Evolutionary conservation across 2,797 vertebrate genomes (phyloP), one percentile per base, ranked within the genome.

Genomic region (Trachurus trachurus): DNA sequence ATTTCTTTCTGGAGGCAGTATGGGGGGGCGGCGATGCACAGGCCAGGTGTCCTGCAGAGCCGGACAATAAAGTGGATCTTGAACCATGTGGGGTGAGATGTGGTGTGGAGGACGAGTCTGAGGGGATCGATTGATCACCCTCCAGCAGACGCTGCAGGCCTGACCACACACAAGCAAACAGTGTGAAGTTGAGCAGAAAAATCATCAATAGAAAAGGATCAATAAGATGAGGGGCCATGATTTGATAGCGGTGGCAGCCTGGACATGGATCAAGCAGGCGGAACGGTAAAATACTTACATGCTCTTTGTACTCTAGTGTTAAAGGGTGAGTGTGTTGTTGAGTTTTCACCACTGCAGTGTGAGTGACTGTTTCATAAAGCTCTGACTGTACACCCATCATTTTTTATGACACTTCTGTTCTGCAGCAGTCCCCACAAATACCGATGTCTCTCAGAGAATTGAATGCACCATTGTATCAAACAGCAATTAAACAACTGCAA

Each of bases 161-260:
- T 72, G 54, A 69, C n/a, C 45, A 31, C 66, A 60, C 0, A 1
- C 22, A 50, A 29, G 59, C 16, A 64, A 73, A 79, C 53, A 8
- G 34, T 54, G 49, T 52, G 69, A 68, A 60, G 78, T 53, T 62
- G 56, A 75, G 29, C 40, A 54, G 52, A 60, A 71, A 76, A 72
- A 19, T 39, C 9, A 9, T 42, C 39, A 26, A 16, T 16, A 26
- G 6, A 34, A 60, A 7, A 7, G 19, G 70, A 74, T 81, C 47
- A 2, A 69, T 74, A 6, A 26, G 19, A 22, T 34, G 52, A 3
- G 64, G 8, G 19, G 21, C 9, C 45, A 59, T 73, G 71, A 68
- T 81, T 47, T 64, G 54, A 71, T 53, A 4, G 39, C n/a, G 3
- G n/a, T 6, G 10, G 54, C 34, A 61, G 40, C 22, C 16, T 21